phyloP scores from a whole-genome alignment of 2,888 invertebrate species.

The Liopterus haemorrhoidalis region DNA sequence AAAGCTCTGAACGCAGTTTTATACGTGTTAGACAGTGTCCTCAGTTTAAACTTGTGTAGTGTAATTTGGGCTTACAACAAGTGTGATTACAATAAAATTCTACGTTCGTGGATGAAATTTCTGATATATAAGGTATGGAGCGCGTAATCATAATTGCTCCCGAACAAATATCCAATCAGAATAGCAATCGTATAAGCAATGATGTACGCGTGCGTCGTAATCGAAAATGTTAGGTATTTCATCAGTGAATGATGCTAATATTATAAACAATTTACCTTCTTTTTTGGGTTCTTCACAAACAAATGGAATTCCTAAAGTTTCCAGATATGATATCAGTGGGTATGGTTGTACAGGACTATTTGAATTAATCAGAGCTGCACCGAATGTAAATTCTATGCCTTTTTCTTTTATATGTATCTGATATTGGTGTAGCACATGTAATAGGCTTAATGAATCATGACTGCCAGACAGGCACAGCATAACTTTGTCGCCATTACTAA shows the following conservation, averaged over 20 bases:
- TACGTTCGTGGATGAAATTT: too few species aligned
- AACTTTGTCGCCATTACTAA: slow-evolving; percentile 73
- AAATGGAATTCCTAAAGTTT: slow-evolving; percentile 53
- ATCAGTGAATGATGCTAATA: neutral
- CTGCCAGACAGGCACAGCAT: slow-evolving; percentile 81
- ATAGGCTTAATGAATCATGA: slow-evolving; percentile 73
- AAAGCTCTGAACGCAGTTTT: too few species aligned
- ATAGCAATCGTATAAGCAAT: too few species aligned
- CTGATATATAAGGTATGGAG: too few species aligned
- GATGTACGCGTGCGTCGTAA: neutral
- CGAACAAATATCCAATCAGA: too few species aligned
- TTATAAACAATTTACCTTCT: slow-evolving; percentile 43
- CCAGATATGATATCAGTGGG: slow-evolving; percentile 54
- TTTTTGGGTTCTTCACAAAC: slow-evolving; percentile 50
- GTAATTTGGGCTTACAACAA: too few species aligned
- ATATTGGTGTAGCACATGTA: slow-evolving; percentile 80
- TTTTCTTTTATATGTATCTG: slow-evolving; percentile 69
- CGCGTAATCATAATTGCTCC: too few species aligned
- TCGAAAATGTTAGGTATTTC: too few species aligned
- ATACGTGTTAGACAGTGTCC: too few species aligned
- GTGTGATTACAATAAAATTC: too few species aligned
- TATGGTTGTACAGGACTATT: slow-evolving; percentile 55
- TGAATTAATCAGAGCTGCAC: slow-evolving; percentile 72
- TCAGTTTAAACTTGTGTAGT: too few species aligned
- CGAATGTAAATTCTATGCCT: slow-evolving; percentile 66